Evolutionary conservation across 2,888 invertebrate genomes (phyloP).

Genomic region (Heliconius aoede): DNA sequence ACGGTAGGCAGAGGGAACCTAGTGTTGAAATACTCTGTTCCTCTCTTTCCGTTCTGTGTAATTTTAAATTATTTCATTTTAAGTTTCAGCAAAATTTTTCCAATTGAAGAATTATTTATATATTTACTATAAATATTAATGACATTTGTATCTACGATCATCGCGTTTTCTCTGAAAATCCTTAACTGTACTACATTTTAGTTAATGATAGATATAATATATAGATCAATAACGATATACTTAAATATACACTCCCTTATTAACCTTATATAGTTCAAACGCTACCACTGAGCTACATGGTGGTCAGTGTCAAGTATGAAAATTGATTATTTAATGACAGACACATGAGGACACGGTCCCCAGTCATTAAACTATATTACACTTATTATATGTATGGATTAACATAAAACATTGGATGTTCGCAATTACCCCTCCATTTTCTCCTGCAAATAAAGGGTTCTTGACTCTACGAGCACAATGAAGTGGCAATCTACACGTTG

Average conservation of each 20-base stretch:
- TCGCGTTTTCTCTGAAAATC: too few species aligned
- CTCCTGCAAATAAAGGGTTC: constrained; percentile 47
- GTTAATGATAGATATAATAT: too few species aligned
- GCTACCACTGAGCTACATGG: neutral
- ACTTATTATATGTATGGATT: constrained; percentile 30
- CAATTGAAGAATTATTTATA: too few species aligned
- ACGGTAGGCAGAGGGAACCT: too few species aligned
- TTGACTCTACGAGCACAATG: constrained; percentile 47
- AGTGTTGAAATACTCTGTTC: too few species aligned
- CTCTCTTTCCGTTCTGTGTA: too few species aligned
- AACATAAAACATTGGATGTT: constrained; percentile 44
- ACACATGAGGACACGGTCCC: constrained; percentile 8
- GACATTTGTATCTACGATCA: too few species aligned
- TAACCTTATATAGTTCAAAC: neutral
- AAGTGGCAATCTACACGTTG: constrained; percentile 34
- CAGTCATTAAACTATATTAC: constrained; percentile 31
- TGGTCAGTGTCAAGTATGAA: constrained; percentile 2
- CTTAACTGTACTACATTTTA: too few species aligned
- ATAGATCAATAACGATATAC: too few species aligned
- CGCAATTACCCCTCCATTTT: constrained; percentile 44
- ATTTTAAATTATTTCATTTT: too few species aligned
- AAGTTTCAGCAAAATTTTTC: neutral
- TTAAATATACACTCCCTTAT: neutral
- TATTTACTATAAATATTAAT: too few species aligned
- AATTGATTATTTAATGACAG: constrained; percentile 34